These are phyloP conservation scores for Drosophila aff. DNA, from an alignment of 1,140 invertebrate genomes.

Conservation along the genomic window DNA sequence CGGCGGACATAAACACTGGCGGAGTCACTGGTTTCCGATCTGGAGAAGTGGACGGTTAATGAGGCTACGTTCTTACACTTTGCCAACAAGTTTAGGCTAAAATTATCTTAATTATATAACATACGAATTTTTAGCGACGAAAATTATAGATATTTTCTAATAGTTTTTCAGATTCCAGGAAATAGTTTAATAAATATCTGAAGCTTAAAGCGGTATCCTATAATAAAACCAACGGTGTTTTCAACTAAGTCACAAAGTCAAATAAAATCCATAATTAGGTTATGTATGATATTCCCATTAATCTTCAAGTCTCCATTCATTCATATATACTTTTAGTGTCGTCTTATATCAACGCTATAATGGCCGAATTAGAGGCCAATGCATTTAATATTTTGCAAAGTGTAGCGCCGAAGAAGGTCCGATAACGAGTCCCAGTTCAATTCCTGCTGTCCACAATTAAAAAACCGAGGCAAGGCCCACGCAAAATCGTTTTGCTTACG, in stretches of 20 bases:
- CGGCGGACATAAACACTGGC: slow-evolving; percentile 21
- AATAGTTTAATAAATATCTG: no score
- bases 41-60: slow-evolving; percentile 19
- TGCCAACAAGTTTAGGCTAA: neutral
- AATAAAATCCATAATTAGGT: no score
- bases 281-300: neutral
- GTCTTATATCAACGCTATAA: neutral
- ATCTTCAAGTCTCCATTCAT: neutral
- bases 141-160: no score
- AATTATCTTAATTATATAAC: neutral
- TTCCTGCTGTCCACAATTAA: slow-evolving; percentile 28
- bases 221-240: no score
- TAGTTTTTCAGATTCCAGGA: no score
- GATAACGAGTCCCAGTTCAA: neutral
- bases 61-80: slow-evolving; percentile 12
- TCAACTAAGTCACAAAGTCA: no score
- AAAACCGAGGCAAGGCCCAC: slow-evolving; percentile 49
- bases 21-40: slow-evolving; percentile 7
- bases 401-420: slow-evolving; percentile 14
- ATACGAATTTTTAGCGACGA: neutral
- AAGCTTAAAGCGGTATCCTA: no score
- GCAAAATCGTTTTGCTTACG: slow-evolving; percentile 13
- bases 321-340: neutral
- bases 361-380: neutral
- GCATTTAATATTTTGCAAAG: neutral